Base-by-base conservation (phyloP, 2,797 vertebrate species). In the Ammospiza maritima region DNA sequence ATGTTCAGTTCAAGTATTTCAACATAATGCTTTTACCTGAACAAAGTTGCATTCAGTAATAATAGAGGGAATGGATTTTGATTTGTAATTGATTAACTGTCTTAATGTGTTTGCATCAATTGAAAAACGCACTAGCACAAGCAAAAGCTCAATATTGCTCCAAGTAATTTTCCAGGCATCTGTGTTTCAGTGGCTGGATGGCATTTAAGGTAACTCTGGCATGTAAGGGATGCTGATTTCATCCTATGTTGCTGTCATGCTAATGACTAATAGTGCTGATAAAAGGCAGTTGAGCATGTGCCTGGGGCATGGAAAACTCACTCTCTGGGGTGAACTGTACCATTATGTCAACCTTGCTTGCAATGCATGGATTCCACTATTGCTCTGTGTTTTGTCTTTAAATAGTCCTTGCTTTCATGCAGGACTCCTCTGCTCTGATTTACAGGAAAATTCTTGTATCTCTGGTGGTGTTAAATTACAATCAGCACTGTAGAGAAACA, bases 41-140 rank as follows among this genome's bases (percentile, higher is more conserved):
- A 77, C 65, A 77, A 96, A 94, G 72, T 50, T 92, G 30, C 56
- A 80, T 67, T 96, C 62, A 54, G 90, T 91, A 97, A 87, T 82
- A 92, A 40, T 88, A 90, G 84, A 93, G 89, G 91, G 78, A 74
- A 90, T 96, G 87, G 94, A 94, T 97, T 97, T 97, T 97, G 93
- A 94, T 96, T 97, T 96, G 89, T 87, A 88, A 96, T 97, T 94
- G 94, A 97, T 97, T 94, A 97, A 88, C 95, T 96, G 92, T 84
- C 96, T 84, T 85, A 94, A 94, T 96, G 90, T 78, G 76, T 97
- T 97, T 96, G 70, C 81, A 89, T 94, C 73, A 94, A 91, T 51
- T 93, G 93, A 83, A 94, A 92, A 86, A 85, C 84, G 79, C 72
- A 62, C 51, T 67, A 40, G 72, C 80, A 71, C 48, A 84, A 82